A percentile compares a stretch with the other conserved stretches of the same genome.
Evolutionary conservation across 2,888 invertebrate genomes (phyloP).

Genomic region (Alloscopus bannaensis): DNA sequence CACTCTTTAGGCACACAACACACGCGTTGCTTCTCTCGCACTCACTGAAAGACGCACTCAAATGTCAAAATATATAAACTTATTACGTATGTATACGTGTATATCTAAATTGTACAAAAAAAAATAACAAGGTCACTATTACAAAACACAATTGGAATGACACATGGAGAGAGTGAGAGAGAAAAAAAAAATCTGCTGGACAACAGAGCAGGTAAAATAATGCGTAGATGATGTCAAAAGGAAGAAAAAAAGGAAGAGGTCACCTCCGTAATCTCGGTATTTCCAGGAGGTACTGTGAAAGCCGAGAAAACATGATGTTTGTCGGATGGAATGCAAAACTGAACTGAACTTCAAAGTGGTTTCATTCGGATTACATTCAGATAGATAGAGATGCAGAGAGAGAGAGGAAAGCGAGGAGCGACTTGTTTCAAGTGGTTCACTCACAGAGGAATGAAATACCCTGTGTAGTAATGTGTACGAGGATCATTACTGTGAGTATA

Average conservation of each 20-base stretch:
- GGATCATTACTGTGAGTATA: background rate
- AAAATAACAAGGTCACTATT: slow-evolving; percentile 14
- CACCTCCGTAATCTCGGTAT: slow-evolving; percentile 29
- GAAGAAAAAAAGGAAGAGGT: slow-evolving; percentile 20
- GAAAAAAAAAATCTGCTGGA: slow-evolving; percentile 14
- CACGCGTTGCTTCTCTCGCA: background rate
- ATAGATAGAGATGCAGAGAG: too few species aligned
- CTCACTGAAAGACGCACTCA: background rate
- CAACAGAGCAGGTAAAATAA: background rate
- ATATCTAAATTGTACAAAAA: background rate
- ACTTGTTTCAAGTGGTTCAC: slow-evolving; percentile 25
- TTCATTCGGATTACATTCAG: slow-evolving; percentile 59
- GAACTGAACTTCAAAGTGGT: slow-evolving; percentile 62
- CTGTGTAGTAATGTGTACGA: slow-evolving; percentile 1
- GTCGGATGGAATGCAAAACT: slow-evolving; percentile 65
- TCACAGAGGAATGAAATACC: slow-evolving; percentile 21
- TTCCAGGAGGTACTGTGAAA: slow-evolving; percentile 38
- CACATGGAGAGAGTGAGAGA: background rate
- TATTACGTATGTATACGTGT: background rate
- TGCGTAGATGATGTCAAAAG: too few species aligned
- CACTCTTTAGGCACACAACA: background rate
- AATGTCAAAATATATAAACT: slow-evolving; percentile 20
- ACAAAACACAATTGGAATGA: background rate
- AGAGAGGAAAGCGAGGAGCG: slow-evolving; percentile 22
- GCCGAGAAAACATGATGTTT: slow-evolving; percentile 63